A percentile compares a stretch with the other conserved stretches of the same genome.
phyloP scores from a whole-genome alignment of 2,797 vertebrate species.

The Spheniscus humboldti region DNA sequence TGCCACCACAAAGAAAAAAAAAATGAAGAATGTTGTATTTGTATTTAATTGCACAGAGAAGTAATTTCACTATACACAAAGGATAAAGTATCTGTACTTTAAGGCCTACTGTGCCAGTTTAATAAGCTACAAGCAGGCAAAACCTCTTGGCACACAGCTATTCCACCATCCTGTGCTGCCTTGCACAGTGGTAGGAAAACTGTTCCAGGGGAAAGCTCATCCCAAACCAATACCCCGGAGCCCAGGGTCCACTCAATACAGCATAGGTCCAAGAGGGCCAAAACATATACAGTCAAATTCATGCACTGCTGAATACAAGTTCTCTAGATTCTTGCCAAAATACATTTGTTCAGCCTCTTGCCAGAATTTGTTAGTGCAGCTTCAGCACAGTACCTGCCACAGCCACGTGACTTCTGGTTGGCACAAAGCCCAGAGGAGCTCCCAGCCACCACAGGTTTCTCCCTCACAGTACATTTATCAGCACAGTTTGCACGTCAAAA shows the following conservation, averaged over 20 bases:
- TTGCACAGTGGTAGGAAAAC: neutral
- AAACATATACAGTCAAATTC: neutral
- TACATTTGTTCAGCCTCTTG: neutral
- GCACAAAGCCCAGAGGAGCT: neutral
- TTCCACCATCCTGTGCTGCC: neutral
- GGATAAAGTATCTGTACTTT: neutral
- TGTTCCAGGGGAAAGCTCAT: neutral
- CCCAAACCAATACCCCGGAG: rapidly evolving
- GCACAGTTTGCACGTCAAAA: neutral
- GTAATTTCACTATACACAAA: neutral
- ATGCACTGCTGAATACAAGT: neutral
- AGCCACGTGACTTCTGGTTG: neutral
- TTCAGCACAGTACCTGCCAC: neutral
- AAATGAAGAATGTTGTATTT: neutral
- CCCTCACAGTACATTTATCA: neutral
- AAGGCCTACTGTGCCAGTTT: neutral
- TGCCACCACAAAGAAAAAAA: neutral
- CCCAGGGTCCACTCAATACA: neutral
- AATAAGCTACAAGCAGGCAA: neutral
- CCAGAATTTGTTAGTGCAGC: neutral
- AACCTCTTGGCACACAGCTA: neutral
- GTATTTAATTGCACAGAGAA: neutral
- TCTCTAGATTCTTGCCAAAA: neutral
- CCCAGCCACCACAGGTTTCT: neutral
- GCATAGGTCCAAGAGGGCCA: neutral